Conservation (phyloP, 1,140 invertebrate species). For the Lepidurus couesii region DNA sequence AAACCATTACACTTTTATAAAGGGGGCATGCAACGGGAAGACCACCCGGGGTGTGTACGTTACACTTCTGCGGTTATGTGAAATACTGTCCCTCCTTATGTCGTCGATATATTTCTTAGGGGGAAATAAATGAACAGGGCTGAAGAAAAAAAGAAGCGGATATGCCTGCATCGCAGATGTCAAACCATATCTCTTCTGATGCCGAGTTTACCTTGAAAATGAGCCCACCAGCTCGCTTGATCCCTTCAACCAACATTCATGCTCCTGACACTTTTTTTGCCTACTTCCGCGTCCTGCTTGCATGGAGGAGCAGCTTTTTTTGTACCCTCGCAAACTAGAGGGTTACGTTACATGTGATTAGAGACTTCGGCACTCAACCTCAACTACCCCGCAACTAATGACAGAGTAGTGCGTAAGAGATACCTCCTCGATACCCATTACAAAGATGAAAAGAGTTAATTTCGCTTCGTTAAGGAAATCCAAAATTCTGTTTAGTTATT, state of each 20-base stretch:
- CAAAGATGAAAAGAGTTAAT: not conserved
- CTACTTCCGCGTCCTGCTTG: too few species aligned
- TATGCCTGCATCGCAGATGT: too few species aligned
- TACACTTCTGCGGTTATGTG: not conserved
- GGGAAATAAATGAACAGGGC: too few species aligned
- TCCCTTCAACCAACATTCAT: too few species aligned
- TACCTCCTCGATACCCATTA: not conserved
- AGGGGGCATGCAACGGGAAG: not conserved
- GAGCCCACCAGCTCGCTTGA: too few species aligned
- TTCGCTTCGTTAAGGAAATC: not conserved
- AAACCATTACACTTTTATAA: not conserved
- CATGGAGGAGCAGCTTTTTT: not conserved
- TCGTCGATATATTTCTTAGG: not conserved
- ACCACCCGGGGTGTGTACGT: not conserved
- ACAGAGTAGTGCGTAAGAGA: not conserved
- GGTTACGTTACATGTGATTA: conserved; percentile 15
- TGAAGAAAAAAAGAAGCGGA: too few species aligned
- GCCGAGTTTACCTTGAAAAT: too few species aligned
- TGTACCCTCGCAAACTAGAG: not conserved
- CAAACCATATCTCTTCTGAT: too few species aligned
- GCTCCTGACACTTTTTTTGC: too few species aligned
- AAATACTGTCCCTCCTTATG: not conserved
- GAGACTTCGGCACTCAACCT: not conserved
- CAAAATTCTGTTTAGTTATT: not conserved
- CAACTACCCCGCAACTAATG: not conserved